Evolutionary conservation across 64 coral and sea anemone genomes (phyloP), one percentile per base, ranked within the genome.

Genomic region (Pocillopora verrucosa): DNA sequence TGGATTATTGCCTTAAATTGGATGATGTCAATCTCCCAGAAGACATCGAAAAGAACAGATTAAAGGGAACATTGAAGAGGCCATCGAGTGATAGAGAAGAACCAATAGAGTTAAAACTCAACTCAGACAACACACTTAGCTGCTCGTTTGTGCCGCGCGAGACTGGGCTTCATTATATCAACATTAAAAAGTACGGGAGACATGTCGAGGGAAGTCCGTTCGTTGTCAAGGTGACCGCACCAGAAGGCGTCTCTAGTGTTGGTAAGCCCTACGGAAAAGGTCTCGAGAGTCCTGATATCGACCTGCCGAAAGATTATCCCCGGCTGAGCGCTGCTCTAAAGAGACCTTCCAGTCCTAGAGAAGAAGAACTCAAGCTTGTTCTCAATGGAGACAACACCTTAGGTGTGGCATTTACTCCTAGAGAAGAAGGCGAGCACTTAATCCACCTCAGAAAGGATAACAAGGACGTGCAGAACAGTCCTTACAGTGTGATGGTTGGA

Each of bases 311-410:
- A 59, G 97, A 99, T 86, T 93, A 89, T 30, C 88, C 88, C 3
- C 73, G 76, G 15, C 74, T 99, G 16, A 90, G 91, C 30, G 97
- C 97, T 83, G 90, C 93, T 11, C 88, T 99, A 4, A 95, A 99
- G 60, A 72, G 97, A 82, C 97, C 97, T 60, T 95, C 93, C 73
- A 86, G 82, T 72, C 89, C 92, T 15, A 76, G 65, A 56, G 97
- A 99, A 75, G 97, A 99, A 81, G 91, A 95, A 73, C 88, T 99
- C 26, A 79, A 92, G 38, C 88, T 99, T 58, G 81, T 95, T 6
- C 84, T 95, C 22, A 99, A 99, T 86, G 94, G 93, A 12, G 97
- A 99, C 70, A 99, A 99, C 78, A 95, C 94, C 65, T 82, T 99
- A 51, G 94, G 93, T 30, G 93, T 95, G 36, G 91, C 97, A 11